Base-by-base conservation (phyloP, 2,797 vertebrate genomes). In the Coracias cyanogaster region DNA sequence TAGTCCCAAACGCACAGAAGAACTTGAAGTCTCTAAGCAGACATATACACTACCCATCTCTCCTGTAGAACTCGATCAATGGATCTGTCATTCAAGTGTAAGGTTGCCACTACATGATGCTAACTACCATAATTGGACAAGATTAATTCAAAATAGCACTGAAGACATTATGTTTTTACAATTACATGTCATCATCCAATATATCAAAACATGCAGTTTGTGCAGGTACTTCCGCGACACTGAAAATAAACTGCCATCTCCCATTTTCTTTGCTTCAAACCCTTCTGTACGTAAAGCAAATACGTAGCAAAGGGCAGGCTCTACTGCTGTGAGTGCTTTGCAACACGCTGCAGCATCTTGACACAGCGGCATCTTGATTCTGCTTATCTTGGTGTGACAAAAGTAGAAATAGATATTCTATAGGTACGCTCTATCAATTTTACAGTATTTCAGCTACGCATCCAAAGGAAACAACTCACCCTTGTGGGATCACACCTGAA, bases 141-240 rank as follows among this genome's bases (percentile, higher is more conserved):
- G 91, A 91, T 82, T 76, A 83, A 82, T 72, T 83, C 70, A 88
- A 94, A 94, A 81, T 46, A 93, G 52, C 85, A 90, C 87, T 90
- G 91, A 93, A 93, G 87, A 96, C 92, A 58, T 64, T 13, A 94
- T 96, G 89, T 29, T 94, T 91, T 92, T 90, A 94, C 94, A 93
- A 64, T 88, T 93, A 96, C 87, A 91, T 81, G 87, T 92, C 77
- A 91, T 92, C 91, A 92, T 25, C 54, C 66, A 66, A 79, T 88
- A 83, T 79, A 93, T 24, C 55, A 93, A 94, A 94, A 95, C 90
- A 94, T 90, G 94, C 84, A 86, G 66, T 94, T 85, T 93, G 76
- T 89, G 89, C 69, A 85, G 67, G 79, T 90, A 94, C 80, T 92
- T 92, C 67, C 83, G 62, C 37, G 94, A 93, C 89, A 89, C 0